Conservation (phyloP, 2,888 invertebrate species). For the Mechanitis messenoides region DNA sequence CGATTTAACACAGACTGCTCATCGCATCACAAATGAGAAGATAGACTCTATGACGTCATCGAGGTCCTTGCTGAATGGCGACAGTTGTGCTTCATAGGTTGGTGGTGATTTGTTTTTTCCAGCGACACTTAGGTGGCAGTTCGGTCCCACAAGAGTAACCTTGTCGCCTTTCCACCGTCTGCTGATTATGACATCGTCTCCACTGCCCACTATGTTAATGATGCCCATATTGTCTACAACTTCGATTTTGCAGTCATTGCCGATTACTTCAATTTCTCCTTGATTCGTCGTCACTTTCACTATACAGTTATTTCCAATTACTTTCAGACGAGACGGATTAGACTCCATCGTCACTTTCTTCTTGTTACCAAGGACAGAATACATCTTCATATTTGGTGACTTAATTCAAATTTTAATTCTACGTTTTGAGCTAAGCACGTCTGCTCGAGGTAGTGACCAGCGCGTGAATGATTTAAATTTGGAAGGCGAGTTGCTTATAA, state of each 20-base stretch:
- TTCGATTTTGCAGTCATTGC: conserved; percentile 65
- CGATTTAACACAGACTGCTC: conserved; percentile 30
- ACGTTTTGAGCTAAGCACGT: conserved; percentile 24
- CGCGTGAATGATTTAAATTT: conserved; percentile 38
- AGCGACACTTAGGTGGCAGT: conserved; percentile 55
- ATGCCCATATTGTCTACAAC: conserved; percentile 57
- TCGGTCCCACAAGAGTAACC: conserved; percentile 56
- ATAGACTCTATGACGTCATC: conserved; percentile 70
- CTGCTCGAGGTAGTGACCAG: conserved; percentile 22
- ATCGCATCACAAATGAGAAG: conserved; percentile 70
- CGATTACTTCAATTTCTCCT: conserved; percentile 68
- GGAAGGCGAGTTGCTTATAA: conserved; percentile 37
- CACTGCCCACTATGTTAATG: conserved; percentile 62
- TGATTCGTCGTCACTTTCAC: conserved; percentile 55
- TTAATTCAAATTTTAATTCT: conserved; percentile 15
- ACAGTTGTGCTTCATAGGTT: conserved; percentile 60
- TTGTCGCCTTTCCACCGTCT: conserved; percentile 58
- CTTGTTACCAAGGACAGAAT: conserved; percentile 68
- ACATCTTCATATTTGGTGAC: conserved; percentile 60
- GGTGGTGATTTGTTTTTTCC: conserved; percentile 55
- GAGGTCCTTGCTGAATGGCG: conserved; percentile 67
- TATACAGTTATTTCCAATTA: conserved; percentile 66
- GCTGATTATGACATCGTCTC: conserved; percentile 52
- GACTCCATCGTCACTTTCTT: conserved; percentile 71
- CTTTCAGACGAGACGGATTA: conserved; percentile 57